Evolutionary conservation across 1,140 invertebrate genomes (phyloP), one percentile per base, ranked within the genome.

Genomic region (Sinella curviseta): DNA sequence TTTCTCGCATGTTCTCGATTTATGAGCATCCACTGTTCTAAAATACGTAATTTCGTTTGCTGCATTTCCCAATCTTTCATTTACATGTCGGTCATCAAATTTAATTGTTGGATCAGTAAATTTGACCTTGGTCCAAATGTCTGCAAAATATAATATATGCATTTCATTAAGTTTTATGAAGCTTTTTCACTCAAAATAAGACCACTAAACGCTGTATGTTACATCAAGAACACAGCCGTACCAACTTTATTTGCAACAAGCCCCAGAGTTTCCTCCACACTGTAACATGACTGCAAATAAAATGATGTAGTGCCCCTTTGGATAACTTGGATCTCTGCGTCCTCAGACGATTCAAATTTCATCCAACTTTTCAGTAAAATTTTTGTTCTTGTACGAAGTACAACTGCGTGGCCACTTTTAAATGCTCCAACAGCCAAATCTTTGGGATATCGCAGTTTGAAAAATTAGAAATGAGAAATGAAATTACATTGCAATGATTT

Each of bases 391-490:
- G 74, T 39, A n/a, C 74, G 2, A 4, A 75, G 20, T 16, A 75
- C 74, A 8, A 75, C 74, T 14, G 39, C 74, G 3, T 75, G 74
- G 17, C 74, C 39, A 30, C 74, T 75, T 20, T 4, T 2, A 26
- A 31, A 75, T 3, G 74, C 34, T 30, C 74, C 74, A 75, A 75
- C 24, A 28, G 74, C 74, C 36, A 75, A 12, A 75, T 75, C 74
- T 75, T n/a, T n/a, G n/a, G n/a, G n/a, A n/a, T n/a, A n/a, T n/a
- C n/a, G n/a, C n/a, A n/a, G n/a, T n/a, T n/a, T n/a, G n/a, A n/a
- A n/a, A n/a, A n/a, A n/a, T n/a, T n/a, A n/a, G n/a, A n/a, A n/a
- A n/a, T n/a, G n/a, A n/a, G 36, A 24, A 31, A 48, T 20, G 31
- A 36, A 34, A n/a, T n/a, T n/a, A n/a, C n/a, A n/a, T n/a, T n/a